Evolutionary conservation across 1,140 invertebrate genomes (phyloP).

Genomic region (Tetraneura akinire): DNA sequence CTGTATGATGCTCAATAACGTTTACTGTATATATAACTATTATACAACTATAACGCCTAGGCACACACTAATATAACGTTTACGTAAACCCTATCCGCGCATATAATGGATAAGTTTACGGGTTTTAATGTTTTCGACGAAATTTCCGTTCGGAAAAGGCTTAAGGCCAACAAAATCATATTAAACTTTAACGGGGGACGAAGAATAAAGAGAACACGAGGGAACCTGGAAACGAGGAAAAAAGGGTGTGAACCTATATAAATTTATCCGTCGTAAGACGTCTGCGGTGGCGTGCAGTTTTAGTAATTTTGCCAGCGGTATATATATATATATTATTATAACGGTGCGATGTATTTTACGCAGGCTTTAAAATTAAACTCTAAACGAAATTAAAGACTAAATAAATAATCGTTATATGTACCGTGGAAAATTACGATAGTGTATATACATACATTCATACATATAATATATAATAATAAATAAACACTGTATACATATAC

Average conservation of each 20-base stretch:
- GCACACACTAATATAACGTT: background rate
- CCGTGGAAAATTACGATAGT: slow-evolving; percentile 1
- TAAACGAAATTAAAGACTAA: slow-evolving; percentile 38
- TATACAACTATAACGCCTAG: too few species aligned
- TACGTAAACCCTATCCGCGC: background rate
- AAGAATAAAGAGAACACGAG: background rate
- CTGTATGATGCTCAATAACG: too few species aligned
- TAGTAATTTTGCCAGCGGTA: slow-evolving; percentile 1
- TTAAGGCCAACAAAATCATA: background rate
- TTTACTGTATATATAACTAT: too few species aligned
- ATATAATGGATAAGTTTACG: background rate
- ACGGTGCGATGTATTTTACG: background rate
- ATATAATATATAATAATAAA: background rate
- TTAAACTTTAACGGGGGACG: slow-evolving; percentile 31
- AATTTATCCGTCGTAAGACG: slow-evolving; percentile 18
- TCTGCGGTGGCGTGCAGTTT: background rate
- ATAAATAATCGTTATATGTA: slow-evolving; percentile 35
- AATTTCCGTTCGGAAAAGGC: slow-evolving; percentile 20
- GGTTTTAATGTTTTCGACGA: slow-evolving; percentile 5
- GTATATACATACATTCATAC: background rate
- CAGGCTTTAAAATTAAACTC: slow-evolving; percentile 36
- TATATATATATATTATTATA: too few species aligned
- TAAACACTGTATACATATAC: background rate
- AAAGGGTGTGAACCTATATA: slow-evolving; percentile 28
- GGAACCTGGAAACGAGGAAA: background rate